These are phyloP conservation scores for Enhydra lutris DNA, from an alignment of 2,113 vertebrate genomes.

Conservation along the genomic window DNA sequence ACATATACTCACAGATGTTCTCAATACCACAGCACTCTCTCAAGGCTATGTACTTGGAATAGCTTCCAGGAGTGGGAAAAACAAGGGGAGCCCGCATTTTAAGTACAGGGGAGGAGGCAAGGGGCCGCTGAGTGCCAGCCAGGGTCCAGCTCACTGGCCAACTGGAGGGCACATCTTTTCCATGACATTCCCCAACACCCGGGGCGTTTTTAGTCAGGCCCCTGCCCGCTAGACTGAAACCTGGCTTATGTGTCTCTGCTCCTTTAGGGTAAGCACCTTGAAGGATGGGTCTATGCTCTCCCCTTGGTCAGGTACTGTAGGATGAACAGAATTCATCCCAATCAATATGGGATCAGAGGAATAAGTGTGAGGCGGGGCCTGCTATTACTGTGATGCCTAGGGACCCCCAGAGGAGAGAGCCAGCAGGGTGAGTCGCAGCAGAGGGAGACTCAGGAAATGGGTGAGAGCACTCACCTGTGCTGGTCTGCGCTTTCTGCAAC, in stretches of 20 bases:
- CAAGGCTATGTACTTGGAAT: background rate
- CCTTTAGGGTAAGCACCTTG: background rate
- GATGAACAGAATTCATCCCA: background rate
- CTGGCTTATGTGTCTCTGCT: background rate
- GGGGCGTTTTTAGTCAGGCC: background rate
- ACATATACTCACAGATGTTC: background rate
- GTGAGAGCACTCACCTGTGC: conserved; percentile 60
- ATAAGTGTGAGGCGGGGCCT: background rate
- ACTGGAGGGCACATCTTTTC: background rate
- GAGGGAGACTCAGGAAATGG: background rate
- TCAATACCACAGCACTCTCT: background rate
- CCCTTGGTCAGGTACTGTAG: too few species aligned
- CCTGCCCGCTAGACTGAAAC: background rate
- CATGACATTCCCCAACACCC: background rate
- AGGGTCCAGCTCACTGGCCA: background rate
- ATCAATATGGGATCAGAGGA: background rate
- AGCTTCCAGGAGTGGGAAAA: background rate
- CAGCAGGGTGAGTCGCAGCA: too few species aligned
- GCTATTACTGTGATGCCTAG: background rate
- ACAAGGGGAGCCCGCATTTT: background rate
- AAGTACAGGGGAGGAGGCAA: background rate
- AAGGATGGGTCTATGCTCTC: background rate
- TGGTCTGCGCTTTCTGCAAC: conserved; percentile 92
- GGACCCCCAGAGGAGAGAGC: background rate
- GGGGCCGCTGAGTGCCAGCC: background rate